Evolutionary conservation across 2,797 vertebrate genomes (phyloP), one percentile per base, ranked within the genome.

Genomic region (Pangasius mekongensis): DNA sequence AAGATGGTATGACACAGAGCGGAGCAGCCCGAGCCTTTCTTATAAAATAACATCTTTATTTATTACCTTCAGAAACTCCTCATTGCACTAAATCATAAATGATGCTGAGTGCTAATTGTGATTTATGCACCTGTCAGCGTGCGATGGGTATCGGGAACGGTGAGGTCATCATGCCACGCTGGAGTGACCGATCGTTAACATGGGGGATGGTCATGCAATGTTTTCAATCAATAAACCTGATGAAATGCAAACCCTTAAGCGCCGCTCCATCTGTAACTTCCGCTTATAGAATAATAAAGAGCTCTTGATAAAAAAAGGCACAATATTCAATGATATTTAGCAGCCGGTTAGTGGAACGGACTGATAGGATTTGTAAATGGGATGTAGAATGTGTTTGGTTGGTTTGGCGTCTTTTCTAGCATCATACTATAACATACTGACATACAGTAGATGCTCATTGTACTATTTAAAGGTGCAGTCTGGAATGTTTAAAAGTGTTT

Each of bases 121-220:
- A 91, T 89, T 89, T 78, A 83, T 84, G 64, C 5, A 71, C 24
- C 52, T 43, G 60, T 83, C 85, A 56, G 58, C n/a, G 43, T 84
- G 86, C 33, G 36, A 69, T 33, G 62, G 60, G 87, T 92, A 54
- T 76, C 87, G 49, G 80, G 82, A 94, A 90, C 20, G 87, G 24
- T 62, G 95, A 95, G 92, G 93, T 95, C 94, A 96, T 93, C 82
- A 14, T 52, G 67, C n/a, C 84, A 69, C 30, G 36, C 82, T 85
- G 2, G 90, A 89, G 71, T 74, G 87, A 82, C 89, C 69, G 5
- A 92, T 94, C 93, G 89, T 90, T 93, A 92, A 2, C n/a, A 83
- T 88, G 81, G 39, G 83, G 88, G 62, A 43, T 62, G 78, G 56
- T 60, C 56, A 36, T 24, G 54, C 36, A 82, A 43, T 0, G 81